Percentiles rank a stretch among this genome's conserved stretches.
Conservation (phyloP, 2,888 invertebrate genomes). For the Chaetoderma sp. region DNA sequence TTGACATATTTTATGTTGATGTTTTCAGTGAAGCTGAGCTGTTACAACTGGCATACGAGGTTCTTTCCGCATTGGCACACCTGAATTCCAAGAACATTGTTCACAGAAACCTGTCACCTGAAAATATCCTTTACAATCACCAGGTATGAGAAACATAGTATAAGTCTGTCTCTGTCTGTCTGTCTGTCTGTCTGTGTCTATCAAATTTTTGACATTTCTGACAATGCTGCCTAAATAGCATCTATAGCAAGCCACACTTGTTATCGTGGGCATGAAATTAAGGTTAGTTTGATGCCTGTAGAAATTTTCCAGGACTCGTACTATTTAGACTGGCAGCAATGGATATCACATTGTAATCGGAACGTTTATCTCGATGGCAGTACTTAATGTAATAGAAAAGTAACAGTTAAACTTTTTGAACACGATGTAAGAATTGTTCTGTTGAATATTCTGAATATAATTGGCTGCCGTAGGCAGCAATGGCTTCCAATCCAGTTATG, state of each 20-base stretch:
- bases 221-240: not conserved
- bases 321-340: too few relatives aligned
- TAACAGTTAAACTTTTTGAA: too few relatives aligned
- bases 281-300: not conserved
- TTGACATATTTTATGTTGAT: too few relatives aligned
- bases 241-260: not conserved
- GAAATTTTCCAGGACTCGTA: too few relatives aligned
- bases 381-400: too few relatives aligned
- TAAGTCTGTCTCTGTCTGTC: not conserved
- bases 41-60: slow-evolving; percentile 79
- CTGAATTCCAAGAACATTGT: slow-evolving; percentile 81
- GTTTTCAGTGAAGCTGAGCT: slow-evolving; percentile 71
- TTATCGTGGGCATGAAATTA: not conserved
- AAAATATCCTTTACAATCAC: slow-evolving; percentile 83
- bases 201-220: too few relatives aligned
- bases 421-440: too few relatives aligned
- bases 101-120: slow-evolving; percentile 84
- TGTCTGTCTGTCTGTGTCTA: not conserved
- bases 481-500: too few relatives aligned
- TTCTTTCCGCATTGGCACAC: slow-evolving; percentile 79
- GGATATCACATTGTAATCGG: too few relatives aligned
- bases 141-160: slow-evolving; percentile 72
- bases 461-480: too few relatives aligned
- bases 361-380: too few relatives aligned
- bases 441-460: too few relatives aligned